phyloP scores from a whole-genome alignment of 2,797 vertebrate species.

The Neopelma chrysocephalum region DNA sequence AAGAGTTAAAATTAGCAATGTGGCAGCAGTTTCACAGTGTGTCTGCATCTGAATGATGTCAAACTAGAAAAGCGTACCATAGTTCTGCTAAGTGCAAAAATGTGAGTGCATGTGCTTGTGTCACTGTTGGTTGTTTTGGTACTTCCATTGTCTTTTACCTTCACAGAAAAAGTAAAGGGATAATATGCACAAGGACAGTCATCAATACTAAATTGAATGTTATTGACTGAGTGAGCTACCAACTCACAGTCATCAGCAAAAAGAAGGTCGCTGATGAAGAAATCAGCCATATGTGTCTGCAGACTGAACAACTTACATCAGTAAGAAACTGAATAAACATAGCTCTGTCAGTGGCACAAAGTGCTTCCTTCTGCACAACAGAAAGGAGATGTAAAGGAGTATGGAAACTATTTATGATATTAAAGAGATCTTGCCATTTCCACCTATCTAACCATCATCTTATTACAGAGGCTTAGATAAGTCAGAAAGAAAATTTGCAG shows the following conservation, averaged over 20 bases:
- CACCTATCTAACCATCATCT: not conserved
- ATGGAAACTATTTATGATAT: not conserved
- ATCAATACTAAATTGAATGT: constrained; percentile 40
- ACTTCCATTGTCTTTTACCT: not conserved
- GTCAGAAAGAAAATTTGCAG: not conserved
- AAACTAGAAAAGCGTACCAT: not conserved
- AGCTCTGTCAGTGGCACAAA: not conserved
- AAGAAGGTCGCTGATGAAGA: constrained; percentile 43
- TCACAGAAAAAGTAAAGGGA: not conserved
- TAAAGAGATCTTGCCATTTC: not conserved
- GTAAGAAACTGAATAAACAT: constrained; percentile 10
- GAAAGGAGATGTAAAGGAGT: not conserved
- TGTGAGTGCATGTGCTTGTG: rapidly evolving
- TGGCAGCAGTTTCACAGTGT: not conserved
- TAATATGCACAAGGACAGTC: not conserved
- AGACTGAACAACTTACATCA: not conserved
- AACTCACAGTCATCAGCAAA: constrained; percentile 45
- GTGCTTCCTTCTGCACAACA: not conserved
- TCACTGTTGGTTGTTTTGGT: not conserved
- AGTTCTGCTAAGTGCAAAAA: not conserved
- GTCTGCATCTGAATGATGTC: not conserved
- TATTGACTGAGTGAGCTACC: constrained; percentile 43
- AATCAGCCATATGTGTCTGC: constrained; percentile 33
- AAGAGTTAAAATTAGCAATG: not conserved
- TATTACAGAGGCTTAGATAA: not conserved